These are phyloP conservation scores for Conops quadrifasciatus DNA, from an alignment of 2,888 invertebrate genomes.

Conservation along the genomic window DNA sequence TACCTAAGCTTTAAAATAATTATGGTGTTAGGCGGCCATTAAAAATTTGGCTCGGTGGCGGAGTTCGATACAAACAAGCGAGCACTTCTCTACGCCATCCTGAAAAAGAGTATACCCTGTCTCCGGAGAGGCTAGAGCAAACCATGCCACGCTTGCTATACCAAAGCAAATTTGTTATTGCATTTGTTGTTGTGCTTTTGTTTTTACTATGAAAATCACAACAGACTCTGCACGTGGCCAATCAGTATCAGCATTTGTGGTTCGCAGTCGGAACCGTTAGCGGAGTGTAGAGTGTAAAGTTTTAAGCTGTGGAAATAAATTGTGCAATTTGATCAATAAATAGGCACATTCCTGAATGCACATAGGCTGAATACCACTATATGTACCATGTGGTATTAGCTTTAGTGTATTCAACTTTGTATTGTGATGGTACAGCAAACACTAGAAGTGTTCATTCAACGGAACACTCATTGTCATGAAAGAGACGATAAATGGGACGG, in stretches of 20 bases:
- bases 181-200: neutral
- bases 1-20: slow-evolving; percentile 24
- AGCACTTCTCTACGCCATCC: neutral
- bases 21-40: slow-evolving; percentile 32
- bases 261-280: neutral
- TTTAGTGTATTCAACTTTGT: too few species aligned
- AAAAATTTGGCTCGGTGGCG: slow-evolving; percentile 2
- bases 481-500: too few species aligned
- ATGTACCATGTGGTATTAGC: too few species aligned
- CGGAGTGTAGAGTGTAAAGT: too few species aligned
- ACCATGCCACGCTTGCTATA: too few species aligned
- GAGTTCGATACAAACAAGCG: neutral
- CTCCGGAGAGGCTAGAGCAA: neutral
- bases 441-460: too few species aligned
- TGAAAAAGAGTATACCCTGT: neutral
- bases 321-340: neutral
- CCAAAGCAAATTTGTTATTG: too few species aligned
- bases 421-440: too few species aligned
- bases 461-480: too few species aligned
- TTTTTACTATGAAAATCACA: neutral
- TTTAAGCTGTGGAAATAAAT: neutral
- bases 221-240: neutral
- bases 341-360: neutral
- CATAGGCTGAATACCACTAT: neutral
- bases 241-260: neutral